phyloP scores from a whole-genome alignment of 1,140 invertebrate genomes.

The Brachionus manjavacas region DNA sequence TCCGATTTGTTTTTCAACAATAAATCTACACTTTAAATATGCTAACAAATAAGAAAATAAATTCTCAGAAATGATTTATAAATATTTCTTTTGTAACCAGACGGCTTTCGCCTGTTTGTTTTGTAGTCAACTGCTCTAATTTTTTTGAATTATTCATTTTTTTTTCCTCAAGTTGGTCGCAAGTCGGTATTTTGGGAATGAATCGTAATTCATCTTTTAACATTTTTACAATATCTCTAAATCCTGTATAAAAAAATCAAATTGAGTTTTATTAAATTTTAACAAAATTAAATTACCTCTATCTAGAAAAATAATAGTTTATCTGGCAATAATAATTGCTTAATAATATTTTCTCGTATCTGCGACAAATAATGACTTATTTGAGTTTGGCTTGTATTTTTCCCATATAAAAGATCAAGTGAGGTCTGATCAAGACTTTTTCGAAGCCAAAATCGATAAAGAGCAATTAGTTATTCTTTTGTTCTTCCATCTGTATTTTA shows the following conservation, averaged over 20 bases:
- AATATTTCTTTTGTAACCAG: background rate
- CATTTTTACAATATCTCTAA: slow-evolving; percentile 25
- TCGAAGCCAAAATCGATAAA: slow-evolving; percentile 27
- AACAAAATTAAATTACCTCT: slow-evolving; percentile 28
- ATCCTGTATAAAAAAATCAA: background rate
- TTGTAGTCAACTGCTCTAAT: background rate
- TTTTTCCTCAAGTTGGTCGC: slow-evolving; percentile 25
- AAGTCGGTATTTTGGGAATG: slow-evolving; percentile 1
- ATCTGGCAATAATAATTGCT: slow-evolving; percentile 4
- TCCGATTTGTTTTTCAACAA: slow-evolving; percentile 4
- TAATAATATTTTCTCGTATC: background rate
- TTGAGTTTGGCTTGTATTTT: background rate
- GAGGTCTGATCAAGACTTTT: background rate
- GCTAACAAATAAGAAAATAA: background rate
- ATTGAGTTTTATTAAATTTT: slow-evolving; percentile 20
- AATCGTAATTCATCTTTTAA: background rate
- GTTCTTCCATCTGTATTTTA: background rate
- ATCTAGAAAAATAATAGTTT: slow-evolving; percentile 20
- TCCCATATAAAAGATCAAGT: background rate
- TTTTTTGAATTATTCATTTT: slow-evolving; percentile 19
- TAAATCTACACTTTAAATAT: slow-evolving; percentile 15
- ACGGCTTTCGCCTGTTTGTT: background rate
- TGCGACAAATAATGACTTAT: background rate
- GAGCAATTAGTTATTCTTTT: slow-evolving; percentile 28
- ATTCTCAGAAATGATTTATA: slow-evolving; percentile 2